Conservation (phyloP, 2,888 invertebrate species). For the Eustalomyia histrio region DNA sequence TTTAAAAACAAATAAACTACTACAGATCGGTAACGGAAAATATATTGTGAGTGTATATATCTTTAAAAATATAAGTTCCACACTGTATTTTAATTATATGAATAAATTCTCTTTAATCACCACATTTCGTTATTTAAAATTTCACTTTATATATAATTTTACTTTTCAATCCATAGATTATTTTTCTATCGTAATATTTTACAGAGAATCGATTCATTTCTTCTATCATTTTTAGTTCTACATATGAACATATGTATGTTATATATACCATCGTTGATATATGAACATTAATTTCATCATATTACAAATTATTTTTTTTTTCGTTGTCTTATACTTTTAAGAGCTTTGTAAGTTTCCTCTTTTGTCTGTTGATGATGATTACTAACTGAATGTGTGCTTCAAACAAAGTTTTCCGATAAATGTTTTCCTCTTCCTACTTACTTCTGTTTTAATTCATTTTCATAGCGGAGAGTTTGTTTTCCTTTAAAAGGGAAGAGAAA, state of each 20-base stretch:
- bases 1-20: too few species aligned
- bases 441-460: constrained; percentile 25
- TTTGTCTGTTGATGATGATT: background rate
- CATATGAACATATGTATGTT: too few species aligned
- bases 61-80: too few species aligned
- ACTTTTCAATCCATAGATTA: too few species aligned
- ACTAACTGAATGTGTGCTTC: constrained; percentile 11
- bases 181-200: too few species aligned
- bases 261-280: too few species aligned
- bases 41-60: too few species aligned
- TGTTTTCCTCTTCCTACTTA: constrained; percentile 33
- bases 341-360: background rate
- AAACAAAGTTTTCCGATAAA: constrained; percentile 51
- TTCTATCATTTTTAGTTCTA: background rate
- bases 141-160: too few species aligned
- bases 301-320: background rate
- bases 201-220: background rate
- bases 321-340: constrained; percentile 2
- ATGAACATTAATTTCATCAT: constrained; percentile 7
- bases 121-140: too few species aligned
- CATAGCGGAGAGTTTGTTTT: constrained; percentile 23
- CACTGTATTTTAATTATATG: too few species aligned
- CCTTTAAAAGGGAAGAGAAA: background rate
- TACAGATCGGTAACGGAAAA: too few species aligned
- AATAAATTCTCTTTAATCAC: too few species aligned